A percentile compares a stretch with the other conserved stretches of the same genome.
Conservation (phyloP, 2,797 vertebrate genomes). For the Labroides dimidiatus region DNA sequence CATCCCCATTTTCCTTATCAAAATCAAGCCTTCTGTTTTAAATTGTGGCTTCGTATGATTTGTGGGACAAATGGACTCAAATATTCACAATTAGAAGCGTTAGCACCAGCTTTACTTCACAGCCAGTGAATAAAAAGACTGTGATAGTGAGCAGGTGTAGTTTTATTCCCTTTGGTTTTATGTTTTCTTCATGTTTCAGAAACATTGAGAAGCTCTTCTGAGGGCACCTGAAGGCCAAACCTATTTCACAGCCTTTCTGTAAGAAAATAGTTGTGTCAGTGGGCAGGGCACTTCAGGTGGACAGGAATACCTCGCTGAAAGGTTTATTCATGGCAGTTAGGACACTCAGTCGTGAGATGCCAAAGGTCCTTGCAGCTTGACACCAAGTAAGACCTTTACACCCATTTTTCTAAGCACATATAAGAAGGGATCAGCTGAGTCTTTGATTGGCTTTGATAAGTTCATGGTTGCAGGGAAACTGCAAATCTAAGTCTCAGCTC, state of each 20-base stretch:
- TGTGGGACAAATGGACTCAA: too few species aligned
- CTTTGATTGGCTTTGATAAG: constrained; percentile 38
- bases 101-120: background rate
- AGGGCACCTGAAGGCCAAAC: constrained; percentile 37
- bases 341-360: constrained; percentile 36
- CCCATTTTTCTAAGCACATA: constrained; percentile 8
- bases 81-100: too few species aligned
- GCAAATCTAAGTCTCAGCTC: constrained; percentile 1
- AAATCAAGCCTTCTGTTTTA: too few species aligned
- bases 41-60: too few species aligned
- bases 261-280: constrained; percentile 35
- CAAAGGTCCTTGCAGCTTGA: constrained; percentile 49
- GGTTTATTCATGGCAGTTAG: constrained; percentile 59
- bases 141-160: background rate
- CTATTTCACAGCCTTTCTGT: constrained; percentile 41
- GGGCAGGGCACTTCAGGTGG: constrained; percentile 35
- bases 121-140: background rate
- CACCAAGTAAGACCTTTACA: constrained; percentile 43
- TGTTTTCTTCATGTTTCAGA: background rate
- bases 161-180: background rate
- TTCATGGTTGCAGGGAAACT: constrained; percentile 30
- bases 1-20: too few species aligned
- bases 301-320: constrained; percentile 32
- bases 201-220: constrained; percentile 24
- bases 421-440: constrained; percentile 7